Base-by-base conservation (phyloP, 2,113 vertebrate genomes). In the Fulmarus glacialis region DNA sequence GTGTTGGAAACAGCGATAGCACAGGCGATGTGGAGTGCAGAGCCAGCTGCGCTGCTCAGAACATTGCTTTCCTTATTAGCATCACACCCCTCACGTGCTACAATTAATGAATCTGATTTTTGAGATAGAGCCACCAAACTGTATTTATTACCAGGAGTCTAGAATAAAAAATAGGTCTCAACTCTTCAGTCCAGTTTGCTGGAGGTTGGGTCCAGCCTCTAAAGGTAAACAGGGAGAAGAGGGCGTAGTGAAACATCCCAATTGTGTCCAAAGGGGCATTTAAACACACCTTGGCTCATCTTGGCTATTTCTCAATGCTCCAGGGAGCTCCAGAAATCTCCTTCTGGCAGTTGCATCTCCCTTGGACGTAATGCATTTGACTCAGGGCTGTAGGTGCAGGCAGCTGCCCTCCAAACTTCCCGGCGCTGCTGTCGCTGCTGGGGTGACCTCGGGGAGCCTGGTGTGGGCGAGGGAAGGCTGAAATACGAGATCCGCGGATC, bases 71-170 rank as follows among this genome's bases (percentile, higher is more conserved):
- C 79, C 58, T 26, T 13, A 8, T 42, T 43, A 74, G 30, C 62
- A 64, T 60, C 58, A 13, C 40, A 10, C 29, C 0, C 1, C 43
- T 64, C 38, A 11, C 1, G 0, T 10, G 30, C 17, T 42, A 3
- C 50, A 38, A 18, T 38, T 64, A 81, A 60, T 59, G 45, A 40
- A 87, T 36, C 42, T 62, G 30, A 7, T 36, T 50, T 36, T 42
- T 74, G 67, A 71, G 74, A 26, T 2, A 22, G n/a, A 64, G 12
- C 12, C 40, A 64, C 34, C 62, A 59, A 74, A 40, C 12, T 64
- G 30, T 36, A 23, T 43, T 21, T 53, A 53, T 23, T 36, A 63
- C 7, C n/a, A 30, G 29, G 40, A 63, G 11, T 24, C 16, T 32
- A 18, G 73, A 15, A 43, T 22, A 26, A 59, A 52, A 47, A 38